phyloP scores from a whole-genome alignment of 2,888 invertebrate species.

The Antheraea assamensis region DNA sequence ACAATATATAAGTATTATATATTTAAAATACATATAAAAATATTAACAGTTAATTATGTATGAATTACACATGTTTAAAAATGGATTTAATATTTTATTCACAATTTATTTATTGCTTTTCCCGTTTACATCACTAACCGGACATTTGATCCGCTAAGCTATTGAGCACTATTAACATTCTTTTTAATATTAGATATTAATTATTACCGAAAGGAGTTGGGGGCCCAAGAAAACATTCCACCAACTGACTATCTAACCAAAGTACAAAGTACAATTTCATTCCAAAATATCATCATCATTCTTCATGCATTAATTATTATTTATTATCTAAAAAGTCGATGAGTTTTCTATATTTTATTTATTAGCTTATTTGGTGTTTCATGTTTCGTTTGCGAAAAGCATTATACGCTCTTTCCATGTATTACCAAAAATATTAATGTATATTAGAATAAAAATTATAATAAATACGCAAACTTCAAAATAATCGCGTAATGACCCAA shows the following conservation, averaged over 20 bases:
- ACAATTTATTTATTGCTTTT: conserved; percentile 76
- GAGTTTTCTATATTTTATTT: conserved; percentile 46
- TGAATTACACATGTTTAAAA: conserved; percentile 28
- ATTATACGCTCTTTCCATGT: conserved; percentile 32
- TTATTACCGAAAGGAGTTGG: conserved; percentile 67
- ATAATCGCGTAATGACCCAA: background rate
- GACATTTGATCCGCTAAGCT: conserved; percentile 59
- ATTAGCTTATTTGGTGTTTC: conserved; percentile 72
- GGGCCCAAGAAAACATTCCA: conserved; percentile 69
- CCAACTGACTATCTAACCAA: conserved; percentile 64
- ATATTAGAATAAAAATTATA: conserved; percentile 13
- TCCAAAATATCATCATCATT: conserved; percentile 71
- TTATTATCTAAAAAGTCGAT: conserved; percentile 82
- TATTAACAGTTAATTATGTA: conserved; percentile 65
- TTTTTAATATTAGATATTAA: conserved; percentile 61
- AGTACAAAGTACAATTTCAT: conserved; percentile 59
- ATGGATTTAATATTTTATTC: conserved; percentile 54
- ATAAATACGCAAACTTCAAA: conserved; percentile 10
- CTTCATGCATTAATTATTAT: conserved; percentile 67
- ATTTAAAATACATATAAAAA: conserved; percentile 81
- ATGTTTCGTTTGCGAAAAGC: conserved; percentile 74
- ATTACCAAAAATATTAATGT: conserved; percentile 31
- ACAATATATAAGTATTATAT: conserved; percentile 56
- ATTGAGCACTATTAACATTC: conserved; percentile 78
- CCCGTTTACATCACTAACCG: conserved; percentile 55